Base-by-base conservation (phyloP, 2,113 vertebrate species). In the Oxyruncus cristatus region DNA sequence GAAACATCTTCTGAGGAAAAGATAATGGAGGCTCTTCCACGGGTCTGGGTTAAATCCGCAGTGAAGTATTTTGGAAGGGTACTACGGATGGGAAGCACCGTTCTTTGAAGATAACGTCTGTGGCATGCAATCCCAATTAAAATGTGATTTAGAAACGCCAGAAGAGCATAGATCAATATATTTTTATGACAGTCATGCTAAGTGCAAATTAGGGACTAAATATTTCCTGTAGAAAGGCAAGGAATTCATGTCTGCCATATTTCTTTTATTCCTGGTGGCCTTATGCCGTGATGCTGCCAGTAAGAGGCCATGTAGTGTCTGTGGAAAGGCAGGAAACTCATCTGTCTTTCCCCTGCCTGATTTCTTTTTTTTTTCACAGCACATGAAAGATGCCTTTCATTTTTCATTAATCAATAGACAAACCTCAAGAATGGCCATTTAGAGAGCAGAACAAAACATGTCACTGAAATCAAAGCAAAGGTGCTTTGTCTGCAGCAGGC, bases 11-110 rank as follows among this genome's bases (percentile, higher is more conserved):
- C 18, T 12, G 12, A 14, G 14, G 18, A 3, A 16, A 41, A 28
- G 17, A 14, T 22, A 8, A 42, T 0, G 3, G n/a, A 30, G 27
- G 2, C 22, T 0, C 23, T 32, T 32, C 14, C 41, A 2, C 2
- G 11, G 14, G 27, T 35, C 19, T 35, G 32, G 14, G 27, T 16
- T 67, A 66, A n/a, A 49, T 8, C n/a, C 19, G 3, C 26, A 8
- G 2, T 6, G 9, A 16, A 16, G 7, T 35, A 21, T 47, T 56
- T 26, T 14, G 9, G 7, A 41, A 8, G 19, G 19, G 7, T 49
- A 7, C 9, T 49, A 17, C 6, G 9, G 59, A 12, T 15, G 8
- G 0, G 1, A 39, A 23, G 7, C 16, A 22, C 37, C 14, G 1
- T 37, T 13, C 49, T 91, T 67, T 1, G 37, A n/a, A 24, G 18